Conservation (phyloP, 2,888 invertebrate species). For the Ptilodon capucinus region DNA sequence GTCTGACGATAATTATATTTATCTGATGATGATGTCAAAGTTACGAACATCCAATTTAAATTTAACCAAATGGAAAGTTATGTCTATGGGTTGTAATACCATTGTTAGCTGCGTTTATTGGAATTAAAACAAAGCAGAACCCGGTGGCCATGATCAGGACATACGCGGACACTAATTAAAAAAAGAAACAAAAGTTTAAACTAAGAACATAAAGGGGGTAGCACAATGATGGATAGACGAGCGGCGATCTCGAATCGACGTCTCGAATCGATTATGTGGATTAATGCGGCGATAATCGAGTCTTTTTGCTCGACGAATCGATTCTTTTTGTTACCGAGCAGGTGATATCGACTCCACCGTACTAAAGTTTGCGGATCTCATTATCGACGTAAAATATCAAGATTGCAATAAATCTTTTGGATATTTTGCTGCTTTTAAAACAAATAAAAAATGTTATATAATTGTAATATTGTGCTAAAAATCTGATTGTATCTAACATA, state of each 20-base stretch:
- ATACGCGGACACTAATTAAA: conserved; percentile 40
- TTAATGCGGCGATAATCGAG: conserved; percentile 63
- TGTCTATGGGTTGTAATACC: background rate
- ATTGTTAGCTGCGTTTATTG: background rate
- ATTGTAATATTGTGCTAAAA: background rate
- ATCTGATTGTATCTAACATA: background rate
- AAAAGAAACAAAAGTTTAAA: conserved; percentile 33
- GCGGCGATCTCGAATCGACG: conserved; percentile 37
- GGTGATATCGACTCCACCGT: conserved; percentile 47
- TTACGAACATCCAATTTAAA: too few relatives aligned
- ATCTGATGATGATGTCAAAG: too few relatives aligned
- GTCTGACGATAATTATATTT: too few relatives aligned
- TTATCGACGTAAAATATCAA: conserved; percentile 36
- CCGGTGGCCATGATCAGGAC: conserved; percentile 41
- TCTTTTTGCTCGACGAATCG: conserved; percentile 44
- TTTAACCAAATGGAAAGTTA: too few relatives aligned
- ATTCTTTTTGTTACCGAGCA: conserved; percentile 45
- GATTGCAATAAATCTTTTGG: conserved; percentile 27
- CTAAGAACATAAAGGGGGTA: conserved; percentile 25
- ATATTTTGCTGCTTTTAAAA: conserved; percentile 14
- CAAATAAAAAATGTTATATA: background rate
- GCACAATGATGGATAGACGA: conserved; percentile 56
- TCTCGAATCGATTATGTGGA: conserved; percentile 59
- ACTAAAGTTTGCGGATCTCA: conserved; percentile 37
- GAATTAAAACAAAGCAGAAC: conserved; percentile 3